Evolutionary conservation across 1,140 invertebrate genomes (phyloP).

Genomic region (Belonocnema kinseyi): DNA sequence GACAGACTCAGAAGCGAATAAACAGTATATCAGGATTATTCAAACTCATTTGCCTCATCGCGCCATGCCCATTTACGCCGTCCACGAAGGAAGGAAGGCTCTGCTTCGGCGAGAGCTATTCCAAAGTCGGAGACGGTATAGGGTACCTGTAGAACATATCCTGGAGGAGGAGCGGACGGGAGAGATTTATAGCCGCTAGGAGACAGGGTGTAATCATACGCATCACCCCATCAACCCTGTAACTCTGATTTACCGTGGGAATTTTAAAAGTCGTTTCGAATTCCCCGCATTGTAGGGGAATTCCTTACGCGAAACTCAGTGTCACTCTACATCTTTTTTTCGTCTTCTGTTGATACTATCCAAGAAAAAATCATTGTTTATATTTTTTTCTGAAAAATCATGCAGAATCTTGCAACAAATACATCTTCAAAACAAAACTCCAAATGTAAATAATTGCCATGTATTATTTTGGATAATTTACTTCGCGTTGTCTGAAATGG

Average conservation of each 20-base stretch:
- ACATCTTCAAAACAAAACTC: too few species aligned
- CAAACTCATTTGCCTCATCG: conserved; percentile 48
- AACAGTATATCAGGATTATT: conserved; percentile 60
- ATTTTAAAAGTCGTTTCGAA: conserved; percentile 61
- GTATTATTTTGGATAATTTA: neutral
- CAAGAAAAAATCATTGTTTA: too few species aligned
- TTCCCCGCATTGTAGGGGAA: conserved; percentile 53
- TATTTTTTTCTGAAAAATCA: too few species aligned
- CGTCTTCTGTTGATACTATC: too few species aligned
- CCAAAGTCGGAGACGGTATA: conserved; percentile 20
- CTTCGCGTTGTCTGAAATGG: neutral
- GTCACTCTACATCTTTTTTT: neutral
- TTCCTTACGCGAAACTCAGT: conserved; percentile 34
- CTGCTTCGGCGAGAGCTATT: conserved; percentile 21
- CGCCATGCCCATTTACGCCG: conserved; percentile 34
- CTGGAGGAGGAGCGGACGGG: conserved; percentile 49
- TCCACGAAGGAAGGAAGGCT: conserved; percentile 49
- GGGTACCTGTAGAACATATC: conserved; percentile 43
- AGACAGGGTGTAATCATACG: conserved; percentile 73
- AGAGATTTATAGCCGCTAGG: conserved; percentile 71
- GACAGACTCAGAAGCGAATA: conserved; percentile 37
- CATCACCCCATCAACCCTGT: conserved; percentile 71
- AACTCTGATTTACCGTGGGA: conserved; percentile 73
- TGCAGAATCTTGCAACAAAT: too few species aligned
- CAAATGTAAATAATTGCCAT: neutral